Evolutionary conservation across 2,113 vertebrate species (phyloP).

Genomic region (Pongo abelii): DNA sequence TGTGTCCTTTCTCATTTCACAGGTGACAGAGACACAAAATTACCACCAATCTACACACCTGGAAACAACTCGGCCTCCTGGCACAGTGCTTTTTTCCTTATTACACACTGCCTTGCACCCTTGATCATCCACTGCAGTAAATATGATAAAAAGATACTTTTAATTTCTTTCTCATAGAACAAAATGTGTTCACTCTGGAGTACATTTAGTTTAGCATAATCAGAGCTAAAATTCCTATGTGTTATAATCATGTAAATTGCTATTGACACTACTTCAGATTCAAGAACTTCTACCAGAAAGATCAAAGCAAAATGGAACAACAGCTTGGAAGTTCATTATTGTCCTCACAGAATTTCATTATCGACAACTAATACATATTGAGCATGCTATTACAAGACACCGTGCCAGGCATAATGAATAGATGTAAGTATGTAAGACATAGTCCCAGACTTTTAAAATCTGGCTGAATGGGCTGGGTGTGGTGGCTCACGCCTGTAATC

Average conservation of each 20-base stretch:
- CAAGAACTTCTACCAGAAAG: slow-evolving; percentile 4
- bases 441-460: background rate
- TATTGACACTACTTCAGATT: background rate
- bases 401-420: background rate
- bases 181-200: background rate
- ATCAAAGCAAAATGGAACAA: background rate
- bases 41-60: background rate
- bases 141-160: background rate
- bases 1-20: background rate
- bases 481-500: too few species aligned
- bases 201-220: background rate
- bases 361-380: background rate
- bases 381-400: background rate
- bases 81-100: background rate
- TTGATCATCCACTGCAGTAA: background rate
- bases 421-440: background rate
- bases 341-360: slow-evolving; percentile 14
- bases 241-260: background rate
- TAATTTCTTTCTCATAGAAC: background rate
- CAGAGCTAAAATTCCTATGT: background rate
- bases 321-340: background rate
- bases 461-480: background rate
- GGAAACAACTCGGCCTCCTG: background rate
- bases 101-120: background rate
- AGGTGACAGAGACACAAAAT: background rate